Percentiles rank a stretch among this genome's conserved stretches.
These are phyloP conservation scores for Hyles vespertilio DNA, from an alignment of 1,140 invertebrate genomes.

Conservation along the genomic window DNA sequence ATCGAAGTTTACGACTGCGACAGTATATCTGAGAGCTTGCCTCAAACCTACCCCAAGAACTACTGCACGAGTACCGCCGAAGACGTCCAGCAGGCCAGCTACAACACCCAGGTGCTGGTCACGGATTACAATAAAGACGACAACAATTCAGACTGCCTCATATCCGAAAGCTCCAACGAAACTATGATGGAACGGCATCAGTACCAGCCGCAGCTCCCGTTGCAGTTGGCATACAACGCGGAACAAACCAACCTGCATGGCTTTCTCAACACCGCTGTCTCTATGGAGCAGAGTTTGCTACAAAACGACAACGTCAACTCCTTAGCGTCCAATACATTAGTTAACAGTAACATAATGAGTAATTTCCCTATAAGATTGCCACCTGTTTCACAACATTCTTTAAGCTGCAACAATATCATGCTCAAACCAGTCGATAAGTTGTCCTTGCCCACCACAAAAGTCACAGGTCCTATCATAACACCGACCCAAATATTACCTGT, in stretches of 20 bases:
- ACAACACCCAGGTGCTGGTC: constrained; percentile 41
- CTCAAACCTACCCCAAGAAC: constrained; percentile 53
- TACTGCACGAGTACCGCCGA: constrained; percentile 39
- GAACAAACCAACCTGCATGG: constrained; percentile 47
- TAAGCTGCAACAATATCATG: constrained; percentile 51
- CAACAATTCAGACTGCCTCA: constrained; percentile 62
- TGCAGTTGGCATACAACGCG: constrained; percentile 48
- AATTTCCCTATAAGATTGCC: constrained; percentile 64
- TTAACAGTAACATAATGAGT: constrained; percentile 57
- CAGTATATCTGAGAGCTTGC: constrained; percentile 50
- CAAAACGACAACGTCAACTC: constrained; percentile 50
- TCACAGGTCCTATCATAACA: constrained; percentile 61
- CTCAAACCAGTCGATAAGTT: constrained; percentile 61
- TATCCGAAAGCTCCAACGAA: constrained; percentile 51
- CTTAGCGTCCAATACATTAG: constrained; percentile 38
- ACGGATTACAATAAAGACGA: constrained; percentile 61
- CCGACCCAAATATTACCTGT: constrained; percentile 65
- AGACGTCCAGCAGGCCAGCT: constrained; percentile 33
- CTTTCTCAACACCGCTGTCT: constrained; percentile 47
- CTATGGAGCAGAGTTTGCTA: constrained; percentile 52
- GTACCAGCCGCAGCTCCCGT: constrained; percentile 39
- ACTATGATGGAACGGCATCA: constrained; percentile 51
- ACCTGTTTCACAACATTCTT: constrained; percentile 39
- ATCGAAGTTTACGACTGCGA: constrained; percentile 67
- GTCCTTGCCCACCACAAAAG: constrained; percentile 51